Base-by-base conservation (phyloP, 2,888 invertebrate genomes). In the Miltochrista miniata region DNA sequence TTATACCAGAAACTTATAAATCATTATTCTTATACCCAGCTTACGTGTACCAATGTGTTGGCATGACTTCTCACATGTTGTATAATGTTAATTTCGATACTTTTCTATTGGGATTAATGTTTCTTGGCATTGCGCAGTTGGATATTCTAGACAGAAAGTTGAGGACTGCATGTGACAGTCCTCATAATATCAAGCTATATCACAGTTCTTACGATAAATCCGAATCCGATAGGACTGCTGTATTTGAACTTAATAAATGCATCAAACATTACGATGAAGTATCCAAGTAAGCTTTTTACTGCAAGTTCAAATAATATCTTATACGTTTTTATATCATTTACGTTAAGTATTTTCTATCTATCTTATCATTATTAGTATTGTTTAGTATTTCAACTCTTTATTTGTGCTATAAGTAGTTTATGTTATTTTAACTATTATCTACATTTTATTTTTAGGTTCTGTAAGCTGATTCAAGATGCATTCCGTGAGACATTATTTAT, bases 401-500 rank as follows among this genome's bases (percentile, higher is more conserved):
- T n/a, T n/a, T n/a, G n/a, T n/a, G n/a, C n/a, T n/a, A n/a, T n/a
- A n/a, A n/a, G n/a, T n/a, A n/a, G n/a, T n/a, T n/a, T n/a, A n/a
- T n/a, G n/a, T n/a, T n/a, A n/a, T n/a, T n/a, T n/a, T n/a, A n/a
- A n/a, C n/a, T n/a, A n/a, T n/a, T n/a, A n/a, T n/a, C n/a, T n/a
- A n/a, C n/a, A 30, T 9, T 14, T 18, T 29, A 10, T 47, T 18
- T 47, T 10, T 41, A 37, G 29, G 41, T 41, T 13, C 24, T 39
- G 39, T n/a, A 39, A 39, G 12, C 29, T 30, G 30, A 66, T 84
- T 33, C 71, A 87, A 64, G 59, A 79, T 9, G 69, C 76, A 2
- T 88, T 87, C 36, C 79, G 81, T 40, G 51, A 73, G 9, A 73
- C 79, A 7, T 43, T 88, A 29, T 85, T 88, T 64, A 59, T 79